A percentile compares a stretch with the other conserved stretches of the same genome.
Evolutionary conservation across 2,113 vertebrate genomes (phyloP).

Genomic region (Chloebia gouldiae): DNA sequence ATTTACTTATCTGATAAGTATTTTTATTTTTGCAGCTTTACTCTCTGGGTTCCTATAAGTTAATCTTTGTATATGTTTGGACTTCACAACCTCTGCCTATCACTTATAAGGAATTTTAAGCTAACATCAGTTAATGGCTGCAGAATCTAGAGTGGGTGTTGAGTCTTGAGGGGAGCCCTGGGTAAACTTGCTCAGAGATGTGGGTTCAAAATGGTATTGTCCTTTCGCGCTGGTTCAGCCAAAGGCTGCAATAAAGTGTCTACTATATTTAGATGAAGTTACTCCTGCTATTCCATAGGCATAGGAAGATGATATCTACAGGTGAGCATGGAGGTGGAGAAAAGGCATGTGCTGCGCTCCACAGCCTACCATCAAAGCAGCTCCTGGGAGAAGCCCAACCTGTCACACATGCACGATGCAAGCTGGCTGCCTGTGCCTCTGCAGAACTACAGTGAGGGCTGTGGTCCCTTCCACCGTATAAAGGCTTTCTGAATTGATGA

Average conservation of each 20-base stretch:
- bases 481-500: neutral
- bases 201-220: neutral
- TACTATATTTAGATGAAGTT: neutral
- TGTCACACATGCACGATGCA: rapidly evolving
- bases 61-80: neutral
- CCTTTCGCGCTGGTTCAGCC: neutral
- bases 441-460: rapidly evolving
- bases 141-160: neutral
- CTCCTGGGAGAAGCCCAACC: neutral
- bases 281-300: neutral
- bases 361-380: neutral
- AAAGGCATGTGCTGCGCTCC: rapidly evolving
- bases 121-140: neutral
- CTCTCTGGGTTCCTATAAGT: neutral
- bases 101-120: neutral
- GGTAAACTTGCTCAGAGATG: neutral
- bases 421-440: neutral
- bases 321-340: neutral
- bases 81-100: neutral
- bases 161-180: neutral
- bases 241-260: neutral
- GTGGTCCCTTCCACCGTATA: neutral
- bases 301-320: neutral
- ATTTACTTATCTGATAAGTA: neutral
- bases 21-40: neutral